These are phyloP conservation scores for Nycteola revayana DNA, from an alignment of 2,888 invertebrate genomes.

Conservation along the genomic window DNA sequence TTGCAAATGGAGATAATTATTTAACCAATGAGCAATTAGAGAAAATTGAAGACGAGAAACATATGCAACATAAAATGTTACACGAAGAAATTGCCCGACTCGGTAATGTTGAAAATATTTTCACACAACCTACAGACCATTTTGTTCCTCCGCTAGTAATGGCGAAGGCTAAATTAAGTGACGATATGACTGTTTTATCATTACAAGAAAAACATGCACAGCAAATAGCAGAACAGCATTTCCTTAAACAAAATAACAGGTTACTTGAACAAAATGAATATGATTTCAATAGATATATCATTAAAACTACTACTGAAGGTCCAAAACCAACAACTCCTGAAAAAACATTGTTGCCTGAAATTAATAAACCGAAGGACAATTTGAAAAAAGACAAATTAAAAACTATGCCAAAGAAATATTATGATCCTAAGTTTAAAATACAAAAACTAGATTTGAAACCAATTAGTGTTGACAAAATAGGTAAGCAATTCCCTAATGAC, in stretches of 20 bases:
- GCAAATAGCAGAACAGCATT: slow-evolving; percentile 59
- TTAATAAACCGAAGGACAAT: slow-evolving; percentile 31
- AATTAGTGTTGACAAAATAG: slow-evolving; percentile 29
- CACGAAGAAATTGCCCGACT: slow-evolving; percentile 69
- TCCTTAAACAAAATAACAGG: slow-evolving; percentile 35
- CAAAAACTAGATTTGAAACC: slow-evolving; percentile 39
- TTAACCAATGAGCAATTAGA: slow-evolving; percentile 53
- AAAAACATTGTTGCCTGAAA: slow-evolving; percentile 28
- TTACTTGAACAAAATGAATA: slow-evolving; percentile 29
- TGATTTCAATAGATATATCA: slow-evolving; percentile 16
- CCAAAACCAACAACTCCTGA: slow-evolving; percentile 20
- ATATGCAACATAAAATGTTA: slow-evolving; percentile 66
- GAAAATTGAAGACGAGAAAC: slow-evolving; percentile 63
- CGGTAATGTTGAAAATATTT: slow-evolving; percentile 72
- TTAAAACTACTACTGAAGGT: slow-evolving; percentile 35
- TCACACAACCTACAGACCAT: slow-evolving; percentile 75
- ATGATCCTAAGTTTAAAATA: slow-evolving; percentile 49
- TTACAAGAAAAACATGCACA: slow-evolving; percentile 75
- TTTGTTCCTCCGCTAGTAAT: slow-evolving; percentile 77
- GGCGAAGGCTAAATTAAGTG: slow-evolving; percentile 75
- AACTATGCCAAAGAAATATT: slow-evolving; percentile 63
- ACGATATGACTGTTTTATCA: slow-evolving; percentile 76
- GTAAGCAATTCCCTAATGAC: slow-evolving; percentile 22
- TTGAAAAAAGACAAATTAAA: slow-evolving; percentile 51
- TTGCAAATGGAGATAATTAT: slow-evolving; percentile 44